Base-by-base conservation (phyloP, 2,113 vertebrate genomes). In the Opisthocomus hoazin region DNA sequence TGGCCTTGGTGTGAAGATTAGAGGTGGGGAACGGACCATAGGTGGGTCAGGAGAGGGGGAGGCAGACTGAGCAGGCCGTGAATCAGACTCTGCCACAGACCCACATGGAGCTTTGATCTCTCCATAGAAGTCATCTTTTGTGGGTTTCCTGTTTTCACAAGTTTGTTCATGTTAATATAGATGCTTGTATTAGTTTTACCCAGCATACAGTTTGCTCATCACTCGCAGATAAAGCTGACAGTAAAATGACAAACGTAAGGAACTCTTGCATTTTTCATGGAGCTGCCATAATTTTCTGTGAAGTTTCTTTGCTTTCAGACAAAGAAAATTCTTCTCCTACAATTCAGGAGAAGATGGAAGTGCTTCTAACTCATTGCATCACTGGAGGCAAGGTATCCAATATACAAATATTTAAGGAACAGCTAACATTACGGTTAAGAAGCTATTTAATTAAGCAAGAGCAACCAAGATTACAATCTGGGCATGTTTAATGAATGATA, bases 401-500 rank as follows among this genome's bases (percentile, higher is more conserved):
- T 24, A 34, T 39, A 27, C 57, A 86, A 53, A 81, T 90, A 87
- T 75, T 82, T 86, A 77, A 29, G 36, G 43, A 92, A 39, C 46
- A 32, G 51, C 56, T 68, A 84, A 63, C 7, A 15, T 22, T 34
- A 50, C 5, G 10, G 29, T 70, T 82, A 82, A 86, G 37, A 48
- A 80, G 57, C 30, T 56, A 36, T 73, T 82, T 51, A n/a, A 58
- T 87, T 63, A 58, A 64, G 43, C 77, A 68, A 82, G 54, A 92
- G 53, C 46, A 81, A 34, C 23, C n/a, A 5, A 74, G 83, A 88
- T 76, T 56, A 37, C 12, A 11, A 80, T 91, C 87, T 76, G 56
- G 60, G 41, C 45, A 41, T 16, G 65, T 80, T 90, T 93, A 94
- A 87, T 89, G 87, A 83, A 16, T 37, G 13, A 37, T 66, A n/a